Conservation (phyloP, 1,140 invertebrate genomes). For the Drosophila seguyi region DNA sequence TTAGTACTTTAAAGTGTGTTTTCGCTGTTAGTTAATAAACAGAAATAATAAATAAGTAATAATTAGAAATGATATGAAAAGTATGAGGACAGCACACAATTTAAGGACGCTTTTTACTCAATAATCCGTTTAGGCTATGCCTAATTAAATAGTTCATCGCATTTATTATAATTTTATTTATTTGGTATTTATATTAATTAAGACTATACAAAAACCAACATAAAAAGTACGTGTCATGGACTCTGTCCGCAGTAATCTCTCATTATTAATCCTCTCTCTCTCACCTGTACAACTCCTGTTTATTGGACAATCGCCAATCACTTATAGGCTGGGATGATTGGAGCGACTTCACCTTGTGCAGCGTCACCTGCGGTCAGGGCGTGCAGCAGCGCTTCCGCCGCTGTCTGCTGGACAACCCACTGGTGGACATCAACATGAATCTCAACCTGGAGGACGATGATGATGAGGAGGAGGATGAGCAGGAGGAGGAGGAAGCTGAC, state of each 20-base stretch:
- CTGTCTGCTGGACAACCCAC: slow-evolving; percentile 85
- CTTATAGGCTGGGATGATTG: slow-evolving; percentile 86
- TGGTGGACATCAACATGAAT: slow-evolving; percentile 82
- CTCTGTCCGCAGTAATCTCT: neutral
- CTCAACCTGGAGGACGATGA: slow-evolving; percentile 65
- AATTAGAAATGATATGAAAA: neutral
- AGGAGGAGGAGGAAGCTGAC: slow-evolving; percentile 7
- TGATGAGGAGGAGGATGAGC: slow-evolving; percentile 41
- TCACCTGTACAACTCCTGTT: neutral
- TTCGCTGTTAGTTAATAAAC: neutral
- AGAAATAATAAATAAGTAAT: neutral
- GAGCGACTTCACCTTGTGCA: slow-evolving; percentile 87
- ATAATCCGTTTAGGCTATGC: too few relatives aligned
- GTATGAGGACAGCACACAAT: neutral
- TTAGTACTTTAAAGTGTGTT: neutral
- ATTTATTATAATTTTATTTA: neutral
- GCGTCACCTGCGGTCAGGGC: slow-evolving; percentile 88
- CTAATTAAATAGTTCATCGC: neutral
- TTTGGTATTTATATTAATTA: neutral
- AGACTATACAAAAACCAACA: neutral
- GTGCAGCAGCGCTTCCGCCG: slow-evolving; percentile 87
- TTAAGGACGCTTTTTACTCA: neutral
- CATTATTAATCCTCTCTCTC: neutral
- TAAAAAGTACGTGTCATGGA: neutral
- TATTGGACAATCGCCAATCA: slow-evolving; percentile 24